Conservation (phyloP, 2,888 invertebrate genomes). For the Drosophila fulvimacula region DNA sequence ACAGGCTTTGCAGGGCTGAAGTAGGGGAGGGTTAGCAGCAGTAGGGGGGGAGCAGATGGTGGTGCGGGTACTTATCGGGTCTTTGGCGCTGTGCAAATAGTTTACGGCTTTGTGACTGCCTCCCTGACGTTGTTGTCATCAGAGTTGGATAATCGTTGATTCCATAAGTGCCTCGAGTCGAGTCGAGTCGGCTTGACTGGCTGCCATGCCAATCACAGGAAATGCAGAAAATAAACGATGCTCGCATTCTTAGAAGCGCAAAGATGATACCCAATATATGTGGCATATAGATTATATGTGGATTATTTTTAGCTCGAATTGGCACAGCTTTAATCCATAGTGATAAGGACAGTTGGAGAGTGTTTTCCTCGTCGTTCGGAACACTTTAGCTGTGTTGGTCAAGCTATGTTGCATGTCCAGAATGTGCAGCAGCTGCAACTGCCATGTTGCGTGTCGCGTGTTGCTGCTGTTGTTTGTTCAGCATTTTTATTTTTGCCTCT, state of each 20-base stretch:
- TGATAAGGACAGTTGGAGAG: neutral
- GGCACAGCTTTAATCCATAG: constrained; percentile 7
- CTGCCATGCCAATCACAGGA: constrained; percentile 17
- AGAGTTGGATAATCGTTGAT: constrained; percentile 70
- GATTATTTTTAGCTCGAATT: constrained; percentile 1
- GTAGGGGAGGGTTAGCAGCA: neutral
- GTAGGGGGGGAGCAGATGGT: neutral
- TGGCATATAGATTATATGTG: constrained; percentile 1
- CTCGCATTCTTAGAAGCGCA: constrained; percentile 5
- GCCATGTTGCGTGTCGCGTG: constrained; percentile 59
- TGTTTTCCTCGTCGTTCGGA: neutral
- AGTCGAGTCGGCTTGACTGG: constrained; percentile 46
- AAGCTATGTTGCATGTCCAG: constrained; percentile 54
- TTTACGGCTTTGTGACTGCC: constrained; percentile 37
- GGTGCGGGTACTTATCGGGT: constrained; percentile 10
- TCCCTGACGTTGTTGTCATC: constrained; percentile 23
- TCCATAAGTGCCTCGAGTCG: constrained; percentile 64
- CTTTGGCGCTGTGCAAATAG: constrained; percentile 60
- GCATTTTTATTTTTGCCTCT: constrained; percentile 29
- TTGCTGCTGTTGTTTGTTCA: constrained; percentile 14
- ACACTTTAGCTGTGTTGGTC: constrained; percentile 22
- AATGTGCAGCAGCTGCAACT: constrained; percentile 44
- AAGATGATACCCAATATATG: neutral
- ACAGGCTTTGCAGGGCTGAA: neutral
- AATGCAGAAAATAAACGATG: constrained; percentile 11